phyloP scores from a whole-genome alignment of 2,113 vertebrate species.

The Alethe castanea region DNA sequence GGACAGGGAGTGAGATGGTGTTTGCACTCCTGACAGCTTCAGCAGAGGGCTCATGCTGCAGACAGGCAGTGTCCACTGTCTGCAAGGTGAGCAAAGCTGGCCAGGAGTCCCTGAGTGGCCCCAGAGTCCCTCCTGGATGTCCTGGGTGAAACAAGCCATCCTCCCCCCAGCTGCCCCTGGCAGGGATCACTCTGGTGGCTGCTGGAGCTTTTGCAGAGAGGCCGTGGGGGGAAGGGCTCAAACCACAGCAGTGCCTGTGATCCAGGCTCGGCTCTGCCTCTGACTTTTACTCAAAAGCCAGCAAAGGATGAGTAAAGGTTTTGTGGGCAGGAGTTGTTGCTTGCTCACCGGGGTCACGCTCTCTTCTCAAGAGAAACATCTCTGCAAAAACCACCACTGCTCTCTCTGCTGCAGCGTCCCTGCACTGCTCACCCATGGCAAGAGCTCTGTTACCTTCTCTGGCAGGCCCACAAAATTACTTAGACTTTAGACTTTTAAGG shows the following conservation, averaged over 20 bases:
- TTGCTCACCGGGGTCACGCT: fast-evolving
- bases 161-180: fast-evolving
- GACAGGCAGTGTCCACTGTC: fast-evolving
- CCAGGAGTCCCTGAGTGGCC: not conserved
- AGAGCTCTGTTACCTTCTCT: not conserved
- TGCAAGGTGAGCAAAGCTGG: not conserved
- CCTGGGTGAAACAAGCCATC: fast-evolving
- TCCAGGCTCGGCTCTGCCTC: not conserved
- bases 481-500: not conserved
- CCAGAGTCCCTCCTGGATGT: not conserved
- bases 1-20: fast-evolving
- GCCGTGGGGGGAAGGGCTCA: not conserved
- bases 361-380: not conserved
- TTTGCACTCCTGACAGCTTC: fast-evolving
- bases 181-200: fast-evolving
- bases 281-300: conserved; percentile 35
- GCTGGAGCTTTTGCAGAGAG: not conserved
- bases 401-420: not conserved
- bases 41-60: fast-evolving
- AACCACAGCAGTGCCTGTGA: not conserved
- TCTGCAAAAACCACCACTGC: not conserved
- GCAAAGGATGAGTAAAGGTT: conserved; percentile 23
- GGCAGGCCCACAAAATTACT: not conserved
- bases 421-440: fast-evolving
- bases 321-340: not conserved